Percentiles rank a stretch among this genome's conserved stretches.
phyloP scores from a whole-genome alignment of 2,888 invertebrate genomes.

The Leptinotarsa juncta region DNA sequence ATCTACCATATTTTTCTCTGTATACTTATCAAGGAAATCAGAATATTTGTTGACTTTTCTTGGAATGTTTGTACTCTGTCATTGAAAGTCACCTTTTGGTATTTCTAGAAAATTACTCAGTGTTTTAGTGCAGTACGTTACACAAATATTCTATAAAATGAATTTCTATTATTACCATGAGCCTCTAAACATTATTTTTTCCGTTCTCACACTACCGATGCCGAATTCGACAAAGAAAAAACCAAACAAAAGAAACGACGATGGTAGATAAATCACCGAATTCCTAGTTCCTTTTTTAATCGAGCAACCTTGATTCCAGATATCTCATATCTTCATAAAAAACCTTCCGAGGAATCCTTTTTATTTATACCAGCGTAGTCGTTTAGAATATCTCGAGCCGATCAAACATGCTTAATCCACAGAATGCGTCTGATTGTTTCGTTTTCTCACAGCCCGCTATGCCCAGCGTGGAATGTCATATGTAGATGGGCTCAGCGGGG shows the following conservation, averaged over 20 bases:
- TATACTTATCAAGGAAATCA: too few relatives aligned
- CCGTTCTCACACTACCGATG: background rate
- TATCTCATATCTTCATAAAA: constrained; percentile 34
- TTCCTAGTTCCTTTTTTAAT: constrained; percentile 38
- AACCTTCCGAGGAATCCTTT: constrained; percentile 21
- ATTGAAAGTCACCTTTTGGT: too few relatives aligned
- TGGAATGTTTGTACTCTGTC: too few relatives aligned
- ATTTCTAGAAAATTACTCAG: too few relatives aligned
- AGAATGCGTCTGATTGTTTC: constrained; percentile 58
- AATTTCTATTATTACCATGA: too few relatives aligned
- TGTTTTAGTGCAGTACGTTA: too few relatives aligned
- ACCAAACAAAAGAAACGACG: constrained; percentile 24
- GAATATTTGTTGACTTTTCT: too few relatives aligned
- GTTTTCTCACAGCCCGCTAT: constrained; percentile 56
- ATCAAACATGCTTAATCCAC: constrained; percentile 46
- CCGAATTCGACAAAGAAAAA: constrained; percentile 9
- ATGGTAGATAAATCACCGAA: constrained; percentile 40
- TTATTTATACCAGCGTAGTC: constrained; percentile 33
- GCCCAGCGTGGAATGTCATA: constrained; percentile 57
- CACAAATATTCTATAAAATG: too few relatives aligned
- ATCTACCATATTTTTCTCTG: too few relatives aligned
- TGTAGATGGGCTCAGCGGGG: constrained; percentile 57
- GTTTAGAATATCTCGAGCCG: constrained; percentile 30
- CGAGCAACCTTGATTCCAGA: constrained; percentile 29
- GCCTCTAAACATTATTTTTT: background rate